phyloP scores from a whole-genome alignment of 2,888 invertebrate genomes.

The Pelosia muscerda region DNA sequence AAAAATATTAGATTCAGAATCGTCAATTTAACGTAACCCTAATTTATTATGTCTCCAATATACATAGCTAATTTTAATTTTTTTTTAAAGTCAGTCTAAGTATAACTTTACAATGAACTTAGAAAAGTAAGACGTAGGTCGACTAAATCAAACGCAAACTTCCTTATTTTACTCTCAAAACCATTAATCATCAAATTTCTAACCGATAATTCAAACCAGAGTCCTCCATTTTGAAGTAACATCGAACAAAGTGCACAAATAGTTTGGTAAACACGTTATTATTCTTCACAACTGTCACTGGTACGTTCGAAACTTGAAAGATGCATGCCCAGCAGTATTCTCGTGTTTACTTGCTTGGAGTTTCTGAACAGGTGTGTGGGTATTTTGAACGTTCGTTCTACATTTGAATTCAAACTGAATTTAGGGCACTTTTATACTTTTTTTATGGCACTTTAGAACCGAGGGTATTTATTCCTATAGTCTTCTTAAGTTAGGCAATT shows the following conservation, averaged over 20 bases:
- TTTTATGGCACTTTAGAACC: background rate
- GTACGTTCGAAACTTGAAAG: slow-evolving; percentile 54
- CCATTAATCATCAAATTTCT: slow-evolving; percentile 12
- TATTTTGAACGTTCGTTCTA: slow-evolving; percentile 31
- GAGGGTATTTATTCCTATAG: no score
- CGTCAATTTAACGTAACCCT: no score
- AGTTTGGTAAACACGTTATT: slow-evolving; percentile 55
- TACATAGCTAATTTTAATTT: background rate
- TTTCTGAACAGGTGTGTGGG: slow-evolving; percentile 47
- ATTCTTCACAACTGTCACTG: slow-evolving; percentile 58
- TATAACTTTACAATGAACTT: no score
- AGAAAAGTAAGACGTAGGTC: background rate
- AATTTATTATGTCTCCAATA: no score
- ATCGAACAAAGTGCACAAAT: slow-evolving; percentile 52
- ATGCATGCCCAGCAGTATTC: slow-evolving; percentile 60
- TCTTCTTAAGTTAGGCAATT: no score
- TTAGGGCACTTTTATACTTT: background rate
- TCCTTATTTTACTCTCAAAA: background rate
- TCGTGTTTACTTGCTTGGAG: slow-evolving; percentile 57
- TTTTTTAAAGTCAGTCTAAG: background rate
- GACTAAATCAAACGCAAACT: background rate
- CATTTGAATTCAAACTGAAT: slow-evolving; percentile 34
- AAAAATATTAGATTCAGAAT: no score
- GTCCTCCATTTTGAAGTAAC: slow-evolving; percentile 14
- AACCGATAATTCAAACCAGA: slow-evolving; percentile 8